phyloP scores from a whole-genome alignment of 2,113 vertebrate genomes.

The Numida meleagris region DNA sequence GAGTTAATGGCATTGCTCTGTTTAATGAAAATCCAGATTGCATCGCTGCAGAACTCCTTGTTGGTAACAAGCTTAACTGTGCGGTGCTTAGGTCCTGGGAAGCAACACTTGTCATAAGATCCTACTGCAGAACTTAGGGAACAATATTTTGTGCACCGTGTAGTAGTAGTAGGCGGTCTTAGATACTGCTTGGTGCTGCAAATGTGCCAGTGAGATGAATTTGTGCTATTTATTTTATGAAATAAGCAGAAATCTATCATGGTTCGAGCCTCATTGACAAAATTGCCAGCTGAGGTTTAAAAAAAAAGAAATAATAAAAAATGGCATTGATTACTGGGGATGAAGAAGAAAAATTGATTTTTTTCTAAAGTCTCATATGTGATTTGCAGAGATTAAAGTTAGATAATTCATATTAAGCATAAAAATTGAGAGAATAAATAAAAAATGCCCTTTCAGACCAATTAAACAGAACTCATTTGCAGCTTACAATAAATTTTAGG shows the following conservation, averaged over 20 bases:
- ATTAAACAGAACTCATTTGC: neutral
- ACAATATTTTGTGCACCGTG: neutral
- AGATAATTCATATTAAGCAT: neutral
- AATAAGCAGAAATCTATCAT: neutral
- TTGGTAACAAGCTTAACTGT: neutral
- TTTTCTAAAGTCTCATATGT: neutral
- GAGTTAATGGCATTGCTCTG: accelerated
- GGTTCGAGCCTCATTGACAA: neutral
- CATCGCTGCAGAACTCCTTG: no score
- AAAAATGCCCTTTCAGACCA: neutral
- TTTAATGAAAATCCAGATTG: neutral
- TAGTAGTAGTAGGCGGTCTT: neutral
- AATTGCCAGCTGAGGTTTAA: neutral
- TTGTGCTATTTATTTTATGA: neutral
- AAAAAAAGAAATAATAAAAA: neutral
- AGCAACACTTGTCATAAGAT: neutral
- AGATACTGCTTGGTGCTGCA: neutral
- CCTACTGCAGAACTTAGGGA: neutral
- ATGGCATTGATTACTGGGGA: neutral
- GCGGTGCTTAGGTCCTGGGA: accelerated
- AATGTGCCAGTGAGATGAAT: neutral
- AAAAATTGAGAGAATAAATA: neutral
- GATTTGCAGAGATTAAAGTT: neutral
- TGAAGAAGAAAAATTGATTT: neutral
- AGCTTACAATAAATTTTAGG: neutral